A percentile compares a stretch with the other conserved stretches of the same genome.
Evolutionary conservation across 2,888 invertebrate species (phyloP).

Genomic region (Leucozona laternaria): DNA sequence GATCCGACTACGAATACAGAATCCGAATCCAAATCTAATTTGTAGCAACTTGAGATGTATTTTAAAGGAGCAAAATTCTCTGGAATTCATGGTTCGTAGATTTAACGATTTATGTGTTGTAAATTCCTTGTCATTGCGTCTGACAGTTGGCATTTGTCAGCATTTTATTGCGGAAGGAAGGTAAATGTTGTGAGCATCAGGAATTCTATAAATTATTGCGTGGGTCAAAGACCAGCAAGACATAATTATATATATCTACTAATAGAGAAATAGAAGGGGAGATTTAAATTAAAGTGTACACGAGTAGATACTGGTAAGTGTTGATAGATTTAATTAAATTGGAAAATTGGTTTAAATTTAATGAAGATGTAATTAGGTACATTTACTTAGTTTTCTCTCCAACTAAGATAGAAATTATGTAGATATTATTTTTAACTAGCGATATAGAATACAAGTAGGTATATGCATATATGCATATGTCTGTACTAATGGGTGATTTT

Average conservation of each 20-base stretch:
- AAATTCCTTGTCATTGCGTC: conserved; percentile 42
- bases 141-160: conserved; percentile 57
- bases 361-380: neutral
- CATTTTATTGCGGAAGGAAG: conserved; percentile 45
- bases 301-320: neutral
- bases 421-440: no score
- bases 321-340: conserved; percentile 9
- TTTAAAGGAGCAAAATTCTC: conserved; percentile 37
- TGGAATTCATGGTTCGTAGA: conserved; percentile 63
- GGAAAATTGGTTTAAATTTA: neutral
- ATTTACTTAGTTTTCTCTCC: neutral
- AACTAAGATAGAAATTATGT: neutral
- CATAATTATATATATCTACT: conserved; percentile 10
- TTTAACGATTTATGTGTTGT: conserved; percentile 62
- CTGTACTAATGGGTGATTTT: no score
- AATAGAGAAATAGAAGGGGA: neutral
- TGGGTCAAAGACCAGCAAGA: conserved; percentile 26
- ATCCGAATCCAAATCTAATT: conserved; percentile 29
- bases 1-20: neutral
- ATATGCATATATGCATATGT: no score
- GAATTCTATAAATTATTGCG: conserved; percentile 37
- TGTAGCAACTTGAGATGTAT: conserved; percentile 29
- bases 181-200: conserved; percentile 9
- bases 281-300: neutral
- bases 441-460: no score